Base-by-base conservation (phyloP, 2,797 vertebrate species). In the Cirrhinus mrigala region DNA sequence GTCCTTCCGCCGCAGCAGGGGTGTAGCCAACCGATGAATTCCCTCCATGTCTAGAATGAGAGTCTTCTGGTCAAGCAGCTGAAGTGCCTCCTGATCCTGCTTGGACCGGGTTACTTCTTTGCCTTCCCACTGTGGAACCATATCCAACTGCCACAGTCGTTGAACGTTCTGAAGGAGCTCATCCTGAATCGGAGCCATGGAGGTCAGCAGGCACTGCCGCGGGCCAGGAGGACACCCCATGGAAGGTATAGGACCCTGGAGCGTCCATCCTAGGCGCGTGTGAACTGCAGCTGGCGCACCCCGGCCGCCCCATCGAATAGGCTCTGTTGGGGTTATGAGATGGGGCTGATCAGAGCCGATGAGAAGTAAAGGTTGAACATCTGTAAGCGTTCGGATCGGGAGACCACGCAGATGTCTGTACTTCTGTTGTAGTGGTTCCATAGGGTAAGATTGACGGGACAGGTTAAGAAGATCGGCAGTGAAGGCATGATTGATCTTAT, bases 321-420 rank as follows among this genome's bases (percentile, higher is more conserved):
- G 79, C 44, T 86, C 60, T 3, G 64, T 50, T 9, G 85, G 79
- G 1, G 60, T 82, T 18, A 86, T 71, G 6, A 77, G 48, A 16
- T 86, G 62, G 16, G 71, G 58, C 78, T 81, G 70, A 18, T 81
- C 58, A 2, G 78, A 86, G 2, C 84, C 79, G 8, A 80, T 68
- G 9, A 86, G 62, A n/a, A 77, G 60, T 15, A 15, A 46, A 18
- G 68, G 46, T 29, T 86, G 44, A 18, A 50, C 71, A 14, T 66
- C 15, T 1, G 22, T 14, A 37, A 70, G 8, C 1, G 29, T 10
- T 22, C 10, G 8, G 7, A 76, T 46, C 6, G 78, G 79, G 22
- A 50, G 48, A 48, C 33, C 76, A 11, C 15, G 12, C 3, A 79
- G 52, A 11, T 87, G 73, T 14, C 18, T 58, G 5, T 27, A 33